These are phyloP conservation scores for Trachymyrmex cornetzi DNA, from an alignment of 1,140 invertebrate genomes.

Conservation along the genomic window DNA sequence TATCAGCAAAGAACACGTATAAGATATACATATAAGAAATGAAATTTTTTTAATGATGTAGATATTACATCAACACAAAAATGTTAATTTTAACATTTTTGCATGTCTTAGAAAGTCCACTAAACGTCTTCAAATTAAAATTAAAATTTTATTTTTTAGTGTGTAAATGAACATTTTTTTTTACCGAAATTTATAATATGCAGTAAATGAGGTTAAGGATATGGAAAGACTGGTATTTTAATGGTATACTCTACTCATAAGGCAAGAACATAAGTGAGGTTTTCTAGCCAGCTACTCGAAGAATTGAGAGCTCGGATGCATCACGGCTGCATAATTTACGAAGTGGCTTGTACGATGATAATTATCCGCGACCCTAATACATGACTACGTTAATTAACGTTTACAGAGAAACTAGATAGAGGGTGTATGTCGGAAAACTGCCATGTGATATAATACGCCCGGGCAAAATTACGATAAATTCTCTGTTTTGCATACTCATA, in stretches of 20 bases:
- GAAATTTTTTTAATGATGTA: neutral
- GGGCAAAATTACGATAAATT: constrained; percentile 34
- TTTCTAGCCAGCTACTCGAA: constrained; percentile 50
- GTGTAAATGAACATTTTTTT: no score
- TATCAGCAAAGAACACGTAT: neutral
- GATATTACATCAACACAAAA: neutral
- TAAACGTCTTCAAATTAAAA: no score
- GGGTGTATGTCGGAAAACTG: neutral
- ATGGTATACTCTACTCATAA: neutral
- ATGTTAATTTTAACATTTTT: no score
- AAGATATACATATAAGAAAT: neutral
- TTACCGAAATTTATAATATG: constrained; percentile 16
- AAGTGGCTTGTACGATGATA: constrained; percentile 52
- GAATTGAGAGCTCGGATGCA: constrained; percentile 36
- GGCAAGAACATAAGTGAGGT: neutral
- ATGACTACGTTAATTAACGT: constrained; percentile 46
- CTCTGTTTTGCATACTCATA: neutral
- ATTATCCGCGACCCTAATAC: constrained; percentile 58
- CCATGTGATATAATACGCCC: neutral
- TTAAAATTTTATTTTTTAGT: no score
- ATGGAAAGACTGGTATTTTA: neutral
- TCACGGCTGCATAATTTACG: constrained; percentile 54
- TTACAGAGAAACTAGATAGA: neutral
- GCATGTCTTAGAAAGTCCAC: no score
- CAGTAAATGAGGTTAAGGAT: constrained; percentile 11